Evolutionary conservation across 2,888 invertebrate genomes (phyloP).

Genomic region (Hirtodrosophila duncani): DNA sequence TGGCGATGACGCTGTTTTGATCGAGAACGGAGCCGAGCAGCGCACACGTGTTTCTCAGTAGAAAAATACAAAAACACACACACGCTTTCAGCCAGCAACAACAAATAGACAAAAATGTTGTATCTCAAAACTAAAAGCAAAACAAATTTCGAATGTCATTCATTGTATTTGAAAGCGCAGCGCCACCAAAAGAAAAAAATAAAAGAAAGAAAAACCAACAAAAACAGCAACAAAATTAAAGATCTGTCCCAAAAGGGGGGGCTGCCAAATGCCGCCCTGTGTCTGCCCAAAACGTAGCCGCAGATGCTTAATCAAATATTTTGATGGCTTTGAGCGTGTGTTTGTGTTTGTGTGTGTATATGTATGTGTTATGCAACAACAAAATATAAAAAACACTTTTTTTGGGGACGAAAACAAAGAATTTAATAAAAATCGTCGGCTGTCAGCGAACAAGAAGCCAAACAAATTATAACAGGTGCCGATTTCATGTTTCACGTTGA

Average conservation of each 20-base stretch:
- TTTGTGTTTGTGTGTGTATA: too few species aligned
- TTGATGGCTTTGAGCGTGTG: too few species aligned
- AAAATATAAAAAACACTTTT: conserved; percentile 20
- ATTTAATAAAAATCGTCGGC: conserved; percentile 67
- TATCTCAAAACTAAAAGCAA: conserved; percentile 41
- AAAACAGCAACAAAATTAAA: conserved; percentile 17
- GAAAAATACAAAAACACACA: too few species aligned
- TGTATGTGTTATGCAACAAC: conserved; percentile 52
- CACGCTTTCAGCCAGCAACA: conserved; percentile 24
- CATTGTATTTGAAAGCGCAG: conserved; percentile 46
- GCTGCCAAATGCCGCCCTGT: neutral
- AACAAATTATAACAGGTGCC: conserved; percentile 69
- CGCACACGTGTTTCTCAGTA: too few species aligned
- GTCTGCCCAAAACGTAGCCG: conserved; percentile 20
- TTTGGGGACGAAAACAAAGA: conserved; percentile 31
- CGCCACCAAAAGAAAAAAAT: conserved; percentile 12
- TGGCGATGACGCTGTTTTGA: too few species aligned
- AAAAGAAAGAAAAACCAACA: neutral
- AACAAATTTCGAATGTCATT: conserved; percentile 56
- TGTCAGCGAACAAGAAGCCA: conserved; percentile 68
- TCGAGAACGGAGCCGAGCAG: too few species aligned
- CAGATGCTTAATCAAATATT: conserved; percentile 61
- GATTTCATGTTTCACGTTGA: conserved; percentile 6
- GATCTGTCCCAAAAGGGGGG: conserved; percentile 16
- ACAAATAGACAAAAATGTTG: too few species aligned